These are phyloP conservation scores for Nebria brevicollis DNA, from an alignment of 2,888 invertebrate species.

Conservation along the genomic window DNA sequence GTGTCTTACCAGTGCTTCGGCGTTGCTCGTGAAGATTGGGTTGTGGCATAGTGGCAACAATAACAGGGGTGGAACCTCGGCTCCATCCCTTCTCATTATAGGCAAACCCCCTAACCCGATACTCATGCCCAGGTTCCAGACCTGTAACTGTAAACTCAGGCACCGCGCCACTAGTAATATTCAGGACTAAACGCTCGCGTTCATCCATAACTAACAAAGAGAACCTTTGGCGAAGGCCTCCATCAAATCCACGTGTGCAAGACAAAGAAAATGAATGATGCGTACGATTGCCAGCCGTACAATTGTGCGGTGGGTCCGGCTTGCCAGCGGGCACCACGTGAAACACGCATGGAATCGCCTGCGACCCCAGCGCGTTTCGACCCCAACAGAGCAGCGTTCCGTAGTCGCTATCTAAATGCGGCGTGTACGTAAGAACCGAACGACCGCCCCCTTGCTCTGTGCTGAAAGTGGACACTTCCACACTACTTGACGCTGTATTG, in stretches of 20 bases:
- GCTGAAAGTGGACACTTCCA: slow-evolving; percentile 61
- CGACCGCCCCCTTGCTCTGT: slow-evolving; percentile 60
- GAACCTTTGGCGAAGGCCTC: slow-evolving; percentile 66
- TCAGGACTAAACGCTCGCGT: slow-evolving; percentile 59
- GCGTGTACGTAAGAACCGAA: slow-evolving; percentile 64
- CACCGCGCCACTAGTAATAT: slow-evolving; percentile 59
- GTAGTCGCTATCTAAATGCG: slow-evolving; percentile 73
- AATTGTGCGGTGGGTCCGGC: slow-evolving; percentile 67
- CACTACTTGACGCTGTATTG: slow-evolving; percentile 68
- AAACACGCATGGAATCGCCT: slow-evolving; percentile 77
- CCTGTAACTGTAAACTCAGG: slow-evolving; percentile 65
- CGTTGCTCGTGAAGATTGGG: slow-evolving; percentile 64
- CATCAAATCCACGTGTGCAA: slow-evolving; percentile 67
- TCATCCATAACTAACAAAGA: slow-evolving; percentile 57
- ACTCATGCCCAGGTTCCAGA: slow-evolving; percentile 65
- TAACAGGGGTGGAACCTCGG: slow-evolving; percentile 60
- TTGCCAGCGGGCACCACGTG: slow-evolving; percentile 77
- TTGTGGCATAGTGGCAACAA: slow-evolving; percentile 64
- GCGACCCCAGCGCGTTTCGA: slow-evolving; percentile 74
- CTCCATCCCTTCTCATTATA: slow-evolving; percentile 76
- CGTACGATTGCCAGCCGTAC: slow-evolving; percentile 64
- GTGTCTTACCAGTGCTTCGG: slow-evolving; percentile 56
- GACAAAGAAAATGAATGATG: slow-evolving; percentile 64
- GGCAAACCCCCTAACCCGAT: slow-evolving; percentile 68
- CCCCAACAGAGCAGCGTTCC: slow-evolving; percentile 84